Evolutionary conservation across 37 sponge, comb jelly and placozoan genomes (phyloP), one percentile per base, ranked within the genome.

Genomic region (Mnemiopsis leidyi): DNA sequence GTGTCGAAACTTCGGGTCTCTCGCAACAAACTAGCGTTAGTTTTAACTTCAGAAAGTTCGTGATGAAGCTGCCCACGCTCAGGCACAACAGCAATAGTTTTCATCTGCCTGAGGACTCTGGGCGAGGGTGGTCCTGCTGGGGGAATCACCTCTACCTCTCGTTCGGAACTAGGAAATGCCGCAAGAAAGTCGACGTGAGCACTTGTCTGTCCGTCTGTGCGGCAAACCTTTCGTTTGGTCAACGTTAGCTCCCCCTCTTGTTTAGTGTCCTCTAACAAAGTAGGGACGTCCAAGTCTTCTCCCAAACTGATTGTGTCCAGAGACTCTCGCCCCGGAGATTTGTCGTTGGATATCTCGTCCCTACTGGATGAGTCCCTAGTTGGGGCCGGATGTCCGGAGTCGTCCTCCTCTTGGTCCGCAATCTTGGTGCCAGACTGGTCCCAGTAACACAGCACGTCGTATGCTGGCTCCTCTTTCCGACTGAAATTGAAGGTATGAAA

Each of bases 1-100:
- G 90, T 85, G n/a, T 85, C 90, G 30, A 85, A 85, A 39, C 90
- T 85, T 29, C 90, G 33, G 3, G 90, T 85, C 24, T 85, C 90
- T 2, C 90, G 2, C 32, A 85, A 29, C 5, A n/a, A 13, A 23
- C n/a, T n/a, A 85, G 61, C 90, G 39, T 33, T 39, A 5, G 61
- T 34, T 18, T 77, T 85, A 39, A 36, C 90, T 29, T 40, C 61
- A 0, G 25, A 21, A 0, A 0, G 9, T 5, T 48, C 61, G 61
- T 48, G 61, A 48, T 48, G 61, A 18, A 48, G 61, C 61, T 48
- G 61, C 5, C 61, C 61, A 25, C 61, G 38, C 61, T 85, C 48
- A 3, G 90, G 90, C 2, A 85, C 61, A 0, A 26, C 90, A 40
- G 61, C 90, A 40, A 85, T 85, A 23, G 90, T 85, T 5, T 85